phyloP scores from a whole-genome alignment of 2,113 vertebrate genomes.

The human region DNA sequence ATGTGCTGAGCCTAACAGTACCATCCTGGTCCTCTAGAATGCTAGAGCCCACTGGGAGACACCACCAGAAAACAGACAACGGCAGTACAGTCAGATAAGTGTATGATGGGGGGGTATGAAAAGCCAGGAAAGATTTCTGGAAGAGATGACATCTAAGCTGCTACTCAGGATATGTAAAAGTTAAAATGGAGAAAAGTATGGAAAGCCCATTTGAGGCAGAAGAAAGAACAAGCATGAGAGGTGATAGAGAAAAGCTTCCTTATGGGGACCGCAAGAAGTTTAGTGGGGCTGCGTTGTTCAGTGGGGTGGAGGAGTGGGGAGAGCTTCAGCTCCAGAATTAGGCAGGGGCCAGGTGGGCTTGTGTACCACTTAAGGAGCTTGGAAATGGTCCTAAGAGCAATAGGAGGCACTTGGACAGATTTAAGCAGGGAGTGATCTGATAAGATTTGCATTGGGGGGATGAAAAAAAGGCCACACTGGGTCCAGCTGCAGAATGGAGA shows the following conservation, averaged over 20 bases:
- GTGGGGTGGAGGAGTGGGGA: neutral
- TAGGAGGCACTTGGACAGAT: no score
- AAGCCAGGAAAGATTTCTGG: neutral
- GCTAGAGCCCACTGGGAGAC: no score
- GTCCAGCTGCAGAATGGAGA: neutral
- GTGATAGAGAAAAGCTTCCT: neutral
- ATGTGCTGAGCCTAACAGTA: no score
- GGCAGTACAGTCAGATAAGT: neutral
- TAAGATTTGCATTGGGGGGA: no score
- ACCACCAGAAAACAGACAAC: neutral
- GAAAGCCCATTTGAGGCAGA: neutral
- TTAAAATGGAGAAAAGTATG: neutral
- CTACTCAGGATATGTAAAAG: neutral
- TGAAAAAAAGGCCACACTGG: neutral
- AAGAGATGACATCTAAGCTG: neutral
- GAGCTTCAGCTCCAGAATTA: neutral
- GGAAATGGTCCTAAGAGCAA: neutral
- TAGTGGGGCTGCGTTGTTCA: rapidly evolving
- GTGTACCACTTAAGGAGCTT: neutral
- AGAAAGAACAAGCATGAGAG: neutral
- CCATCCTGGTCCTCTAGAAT: neutral
- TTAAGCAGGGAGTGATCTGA: neutral
- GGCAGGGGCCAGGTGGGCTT: neutral
- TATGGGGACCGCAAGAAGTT: neutral
- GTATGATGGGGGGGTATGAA: no score